Percentiles rank a stretch among this genome's conserved stretches.
phyloP scores from a whole-genome alignment of 2,113 vertebrate species.

The Redunca redunca region DNA sequence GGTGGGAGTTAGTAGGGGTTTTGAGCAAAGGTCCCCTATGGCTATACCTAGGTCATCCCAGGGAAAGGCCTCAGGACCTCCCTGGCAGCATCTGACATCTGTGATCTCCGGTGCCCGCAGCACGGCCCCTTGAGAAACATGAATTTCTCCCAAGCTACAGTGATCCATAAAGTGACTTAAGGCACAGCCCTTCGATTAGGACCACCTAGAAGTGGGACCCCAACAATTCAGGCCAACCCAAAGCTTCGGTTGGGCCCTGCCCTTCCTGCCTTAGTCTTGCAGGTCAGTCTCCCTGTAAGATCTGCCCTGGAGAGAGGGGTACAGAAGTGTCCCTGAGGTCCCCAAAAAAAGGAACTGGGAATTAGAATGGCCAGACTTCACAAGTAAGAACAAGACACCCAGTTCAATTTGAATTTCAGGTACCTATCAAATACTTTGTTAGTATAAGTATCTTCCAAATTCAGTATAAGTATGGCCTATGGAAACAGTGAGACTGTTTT shows the following conservation, averaged over 20 bases:
- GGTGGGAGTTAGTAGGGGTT: not conserved
- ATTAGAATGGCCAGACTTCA: accelerated
- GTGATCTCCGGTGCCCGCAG: accelerated
- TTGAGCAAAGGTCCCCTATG: accelerated
- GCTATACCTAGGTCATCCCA: no score
- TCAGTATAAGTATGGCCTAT: not conserved
- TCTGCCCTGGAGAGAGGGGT: not conserved
- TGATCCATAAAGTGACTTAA: accelerated
- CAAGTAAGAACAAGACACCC: not conserved
- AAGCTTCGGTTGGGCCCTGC: not conserved
- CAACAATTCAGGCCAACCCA: not conserved
- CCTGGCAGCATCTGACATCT: accelerated
- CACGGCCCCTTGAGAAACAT: accelerated
- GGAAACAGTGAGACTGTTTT: not conserved
- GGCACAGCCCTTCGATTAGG: not conserved
- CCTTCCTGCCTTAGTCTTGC: not conserved
- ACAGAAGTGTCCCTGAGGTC: not conserved
- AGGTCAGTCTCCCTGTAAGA: not conserved
- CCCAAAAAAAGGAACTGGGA: not conserved
- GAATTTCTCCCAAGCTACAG: not conserved
- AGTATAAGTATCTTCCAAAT: not conserved
- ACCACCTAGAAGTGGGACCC: accelerated
- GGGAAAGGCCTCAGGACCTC: not conserved
- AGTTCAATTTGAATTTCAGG: not conserved
- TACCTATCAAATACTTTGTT: not conserved